Base-by-base conservation (phyloP, 2,797 vertebrate species). In the Myioborus melanocephalus region DNA sequence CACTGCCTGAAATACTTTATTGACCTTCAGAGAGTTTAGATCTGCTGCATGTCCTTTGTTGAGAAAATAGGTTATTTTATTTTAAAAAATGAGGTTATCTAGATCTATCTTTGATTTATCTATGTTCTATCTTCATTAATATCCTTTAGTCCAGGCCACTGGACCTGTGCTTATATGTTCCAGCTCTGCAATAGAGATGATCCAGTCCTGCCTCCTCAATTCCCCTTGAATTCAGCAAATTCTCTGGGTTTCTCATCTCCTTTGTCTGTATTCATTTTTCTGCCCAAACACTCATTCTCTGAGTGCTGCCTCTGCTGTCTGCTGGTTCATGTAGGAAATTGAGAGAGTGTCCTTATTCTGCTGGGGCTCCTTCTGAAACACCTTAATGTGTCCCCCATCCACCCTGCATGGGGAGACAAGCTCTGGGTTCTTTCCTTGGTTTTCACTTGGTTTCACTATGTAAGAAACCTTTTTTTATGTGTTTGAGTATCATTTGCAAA, bases 41-140 rank as follows among this genome's bases (percentile, higher is more conserved):
- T 87, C 56, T 91, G 56, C 75, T 92, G 28, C 16, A 5, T 83
- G 68, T 92, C 75, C 78, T 92, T 91, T 80, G 60, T 71, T 3
- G 28, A 87, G 89, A 89, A 94, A 94, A 80, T 56, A 85, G 64
- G 63, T 70, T 8, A 83, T 83, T 93, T 96, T 80, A 70, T 90
- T 93, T 85, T 15, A 39, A 89, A 87, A 92, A 91, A 89, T 64
- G 4, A 87, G 91, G 60, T 87, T 93, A 87, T 41, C 71, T 90
- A 66, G 23, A 19, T 87, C 83, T 84, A 0, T 60, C 75, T 91
- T 89, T 80, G 78, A 49, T 91, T 92, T 93, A 80, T 83, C 71
- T 91, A 1, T 84, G 44, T 79, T 92, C 57, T 52, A 1, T 83
- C 60, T 79, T 92, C 71, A 77, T 92, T 95, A 92, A 77, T 84